These are phyloP conservation scores for Pteromalus puparum DNA, from an alignment of 1,140 invertebrate species.

Conservation along the genomic window DNA sequence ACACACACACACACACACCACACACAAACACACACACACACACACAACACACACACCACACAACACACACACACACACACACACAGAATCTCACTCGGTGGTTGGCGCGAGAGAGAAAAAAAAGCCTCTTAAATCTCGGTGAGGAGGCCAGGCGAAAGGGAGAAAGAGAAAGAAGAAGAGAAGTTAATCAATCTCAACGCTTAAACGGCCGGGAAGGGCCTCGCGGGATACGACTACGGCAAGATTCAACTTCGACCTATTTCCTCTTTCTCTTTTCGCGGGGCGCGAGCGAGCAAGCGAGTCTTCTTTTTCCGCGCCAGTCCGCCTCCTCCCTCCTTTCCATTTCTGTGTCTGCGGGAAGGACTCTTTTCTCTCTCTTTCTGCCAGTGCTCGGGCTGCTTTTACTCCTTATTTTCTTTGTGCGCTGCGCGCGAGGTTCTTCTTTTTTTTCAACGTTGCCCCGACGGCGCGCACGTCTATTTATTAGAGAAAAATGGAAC, in stretches of 20 bases:
- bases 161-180: neutral
- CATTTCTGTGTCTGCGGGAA: neutral
- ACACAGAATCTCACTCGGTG: constrained; percentile 16
- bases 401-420: neutral
- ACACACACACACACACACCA: too few relatives aligned
- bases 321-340: neutral
- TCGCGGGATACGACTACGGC: neutral
- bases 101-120: constrained; percentile 25
- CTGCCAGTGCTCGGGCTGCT: neutral
- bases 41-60: too few relatives aligned
- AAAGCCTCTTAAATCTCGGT: constrained; percentile 31
- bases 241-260: constrained; percentile 47
- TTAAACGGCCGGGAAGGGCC: constrained; percentile 24
- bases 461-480: neutral
- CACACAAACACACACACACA: too few relatives aligned
- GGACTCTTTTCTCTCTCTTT: neutral
- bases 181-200: constrained; percentile 47
- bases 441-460: neutral
- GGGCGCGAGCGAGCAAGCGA: neutral
- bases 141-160: neutral
- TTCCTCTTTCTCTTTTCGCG: neutral
- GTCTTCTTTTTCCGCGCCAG: neutral
- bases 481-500: constrained; percentile 19
- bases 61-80: too few relatives aligned
- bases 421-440: neutral